phyloP scores from a whole-genome alignment of 2,113 vertebrate species.

The Puffinus mauretanicus region DNA sequence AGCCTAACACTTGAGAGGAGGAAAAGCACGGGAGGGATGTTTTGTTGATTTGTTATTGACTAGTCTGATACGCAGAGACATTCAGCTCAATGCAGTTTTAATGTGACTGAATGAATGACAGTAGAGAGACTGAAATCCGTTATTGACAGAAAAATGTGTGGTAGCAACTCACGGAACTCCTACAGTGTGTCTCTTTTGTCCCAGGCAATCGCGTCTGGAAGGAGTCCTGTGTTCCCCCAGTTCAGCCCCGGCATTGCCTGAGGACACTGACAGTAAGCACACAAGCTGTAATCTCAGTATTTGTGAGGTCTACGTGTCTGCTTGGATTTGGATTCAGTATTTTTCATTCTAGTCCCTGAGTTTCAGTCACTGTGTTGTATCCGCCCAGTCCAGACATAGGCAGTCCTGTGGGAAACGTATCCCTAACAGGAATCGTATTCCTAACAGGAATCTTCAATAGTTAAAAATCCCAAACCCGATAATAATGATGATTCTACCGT shows the following conservation, averaged over 20 bases:
- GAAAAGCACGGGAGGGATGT: background rate
- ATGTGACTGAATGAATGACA: background rate
- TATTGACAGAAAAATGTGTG: background rate
- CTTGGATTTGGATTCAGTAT: background rate
- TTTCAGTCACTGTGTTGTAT: background rate
- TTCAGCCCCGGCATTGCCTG: fast-evolving
- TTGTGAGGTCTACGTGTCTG: background rate
- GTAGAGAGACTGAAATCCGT: background rate
- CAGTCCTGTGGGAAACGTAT: background rate
- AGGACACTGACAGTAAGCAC: background rate
- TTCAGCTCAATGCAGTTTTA: background rate
- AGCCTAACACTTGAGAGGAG: background rate
- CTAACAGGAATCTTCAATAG: background rate
- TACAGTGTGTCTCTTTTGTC: background rate
- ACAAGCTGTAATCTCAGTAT: background rate
- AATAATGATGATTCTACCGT: background rate
- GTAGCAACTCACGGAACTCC: background rate
- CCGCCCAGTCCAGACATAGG: background rate
- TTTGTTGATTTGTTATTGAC: background rate
- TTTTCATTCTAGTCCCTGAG: background rate
- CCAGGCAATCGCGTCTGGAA: background rate
- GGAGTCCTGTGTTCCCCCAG: background rate
- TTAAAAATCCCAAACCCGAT: background rate
- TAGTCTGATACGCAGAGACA: background rate
- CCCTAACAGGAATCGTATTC: no score